These are phyloP conservation scores for Mimachlamys varia DNA, from an alignment of 2,888 invertebrate species.

Conservation along the genomic window DNA sequence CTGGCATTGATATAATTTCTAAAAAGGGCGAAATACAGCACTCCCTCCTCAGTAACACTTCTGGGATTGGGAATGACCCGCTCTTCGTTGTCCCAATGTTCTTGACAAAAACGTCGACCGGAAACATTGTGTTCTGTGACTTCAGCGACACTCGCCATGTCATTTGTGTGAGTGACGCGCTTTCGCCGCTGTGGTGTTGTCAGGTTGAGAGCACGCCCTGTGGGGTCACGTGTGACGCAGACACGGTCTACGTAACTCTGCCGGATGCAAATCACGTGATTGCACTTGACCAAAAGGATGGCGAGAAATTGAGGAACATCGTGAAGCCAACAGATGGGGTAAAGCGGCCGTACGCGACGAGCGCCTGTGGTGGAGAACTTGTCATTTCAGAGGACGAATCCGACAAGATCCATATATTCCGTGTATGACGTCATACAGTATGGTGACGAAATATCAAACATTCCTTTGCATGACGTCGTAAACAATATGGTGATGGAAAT, in stretches of 20 bases:
- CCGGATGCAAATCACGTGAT: constrained; percentile 46
- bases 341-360: constrained; percentile 47
- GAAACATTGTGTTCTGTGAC: constrained; percentile 50
- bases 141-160: constrained; percentile 48
- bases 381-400: constrained; percentile 52
- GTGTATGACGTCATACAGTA: constrained; percentile 25
- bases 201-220: constrained; percentile 47
- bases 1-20: constrained; percentile 50
- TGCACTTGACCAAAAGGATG: constrained; percentile 45
- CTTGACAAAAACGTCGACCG: constrained; percentile 42
- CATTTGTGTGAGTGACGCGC: constrained; percentile 44
- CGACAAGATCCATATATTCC: constrained; percentile 49
- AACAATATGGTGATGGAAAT: too few species aligned
- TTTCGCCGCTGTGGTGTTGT: constrained; percentile 48
- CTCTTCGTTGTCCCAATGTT: constrained; percentile 52
- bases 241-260: constrained; percentile 47
- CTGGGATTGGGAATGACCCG: constrained; percentile 19
- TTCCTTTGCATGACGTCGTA: too few species aligned
- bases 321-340: constrained; percentile 45
- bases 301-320: constrained; percentile 49
- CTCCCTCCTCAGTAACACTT: constrained; percentile 42
- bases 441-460: not conserved
- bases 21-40: constrained; percentile 48
- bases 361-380: constrained; percentile 36
- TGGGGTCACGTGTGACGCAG: constrained; percentile 48